Conservation (phyloP, 2,888 invertebrate genomes). For the Rhyacophila evoluta region DNA sequence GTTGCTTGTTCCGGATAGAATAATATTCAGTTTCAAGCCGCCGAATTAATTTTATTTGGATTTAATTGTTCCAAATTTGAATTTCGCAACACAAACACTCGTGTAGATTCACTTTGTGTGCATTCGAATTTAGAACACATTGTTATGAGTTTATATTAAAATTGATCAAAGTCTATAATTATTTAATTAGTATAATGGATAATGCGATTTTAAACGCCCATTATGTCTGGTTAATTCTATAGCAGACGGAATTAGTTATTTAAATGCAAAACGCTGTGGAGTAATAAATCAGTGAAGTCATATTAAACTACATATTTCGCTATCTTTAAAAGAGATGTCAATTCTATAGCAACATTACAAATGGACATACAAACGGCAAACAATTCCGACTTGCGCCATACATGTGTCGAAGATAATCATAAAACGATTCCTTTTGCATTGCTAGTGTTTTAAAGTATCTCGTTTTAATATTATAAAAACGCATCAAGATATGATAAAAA, state of each 20-base stretch:
- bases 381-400: background rate
- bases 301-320: no score
- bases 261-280: no score
- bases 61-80: conserved; percentile 38
- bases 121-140: background rate
- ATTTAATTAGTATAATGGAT: background rate
- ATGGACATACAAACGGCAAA: background rate
- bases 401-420: background rate
- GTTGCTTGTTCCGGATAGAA: conserved; percentile 36
- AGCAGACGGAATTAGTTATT: no score
- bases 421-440: background rate
- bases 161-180: conserved; percentile 2
- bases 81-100: background rate
- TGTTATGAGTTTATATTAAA: background rate
- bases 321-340: no score
- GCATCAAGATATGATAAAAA: background rate
- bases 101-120: background rate
- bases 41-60: conserved; percentile 33
- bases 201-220: background rate
- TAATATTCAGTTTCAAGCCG: conserved; percentile 28
- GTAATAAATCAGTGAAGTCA: no score
- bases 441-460: background rate
- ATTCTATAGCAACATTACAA: no score
- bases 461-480: background rate
- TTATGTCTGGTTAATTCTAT: background rate